Conservation (phyloP, 64 coral and sea anemone species). For the Porites australiensis region DNA sequence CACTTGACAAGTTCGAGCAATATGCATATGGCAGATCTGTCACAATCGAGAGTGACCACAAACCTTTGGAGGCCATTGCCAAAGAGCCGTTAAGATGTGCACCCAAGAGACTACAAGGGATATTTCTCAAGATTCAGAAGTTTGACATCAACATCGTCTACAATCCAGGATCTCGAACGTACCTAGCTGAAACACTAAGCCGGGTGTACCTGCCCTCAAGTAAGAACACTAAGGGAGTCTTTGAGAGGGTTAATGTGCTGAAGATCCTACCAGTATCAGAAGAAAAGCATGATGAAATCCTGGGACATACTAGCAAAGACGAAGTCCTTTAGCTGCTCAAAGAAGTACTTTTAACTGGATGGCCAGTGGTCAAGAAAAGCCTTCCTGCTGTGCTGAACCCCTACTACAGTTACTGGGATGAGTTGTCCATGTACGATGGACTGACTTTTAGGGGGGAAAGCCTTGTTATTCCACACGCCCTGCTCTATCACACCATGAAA, state of each 20-base stretch:
- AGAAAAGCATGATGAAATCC: background rate
- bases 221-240: background rate
- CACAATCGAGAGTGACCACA: conserved; percentile 24
- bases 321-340: conserved; percentile 20
- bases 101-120: background rate
- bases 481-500: background rate
- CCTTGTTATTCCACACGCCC: background rate
- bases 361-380: conserved; percentile 38
- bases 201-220: background rate
- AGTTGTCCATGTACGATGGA: conserved; percentile 34
- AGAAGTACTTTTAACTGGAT: conserved; percentile 18
- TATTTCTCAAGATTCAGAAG: conserved; percentile 38
- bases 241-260: background rate
- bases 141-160: background rate
- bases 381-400: background rate
- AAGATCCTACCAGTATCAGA: background rate
- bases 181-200: conserved; percentile 53
- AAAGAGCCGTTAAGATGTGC: conserved; percentile 21
- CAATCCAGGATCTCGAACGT: background rate
- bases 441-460: background rate
- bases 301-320: background rate
- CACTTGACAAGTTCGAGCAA: conserved; percentile 51
- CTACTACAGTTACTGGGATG: conserved; percentile 38
- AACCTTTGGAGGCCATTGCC: conserved; percentile 26
- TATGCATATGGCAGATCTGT: conserved; percentile 28